Conservation (phyloP, 2,113 vertebrate species). For the Phalacrocorax aristotelis region DNA sequence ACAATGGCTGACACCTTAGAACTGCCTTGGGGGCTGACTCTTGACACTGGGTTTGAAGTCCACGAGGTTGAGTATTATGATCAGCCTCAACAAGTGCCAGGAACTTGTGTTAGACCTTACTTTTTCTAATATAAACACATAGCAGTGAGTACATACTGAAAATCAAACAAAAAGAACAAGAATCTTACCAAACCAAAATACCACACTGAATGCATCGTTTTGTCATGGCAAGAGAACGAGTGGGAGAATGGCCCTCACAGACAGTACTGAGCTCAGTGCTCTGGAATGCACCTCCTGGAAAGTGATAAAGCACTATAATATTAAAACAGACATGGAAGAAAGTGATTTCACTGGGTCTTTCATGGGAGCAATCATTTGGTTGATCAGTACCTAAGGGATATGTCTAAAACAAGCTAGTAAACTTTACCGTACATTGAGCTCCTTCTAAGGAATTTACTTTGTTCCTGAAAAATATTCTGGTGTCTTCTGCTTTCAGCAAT, state of each 20-base stretch:
- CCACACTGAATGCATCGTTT: not conserved
- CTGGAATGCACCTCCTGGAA: not conserved
- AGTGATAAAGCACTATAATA: not conserved
- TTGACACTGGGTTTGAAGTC: not conserved
- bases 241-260: not conserved
- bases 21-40: not conserved
- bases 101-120: not conserved
- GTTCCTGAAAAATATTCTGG: not conserved
- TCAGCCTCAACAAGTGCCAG: not conserved
- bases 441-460: not conserved
- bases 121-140: not conserved
- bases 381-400: not conserved
- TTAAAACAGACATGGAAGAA: not conserved
- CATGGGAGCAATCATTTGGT: not conserved
- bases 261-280: not conserved
- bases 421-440: not conserved
- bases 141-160: not conserved
- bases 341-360: not conserved
- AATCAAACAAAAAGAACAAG: not conserved
- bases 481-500: not conserved
- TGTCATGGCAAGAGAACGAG: not conserved
- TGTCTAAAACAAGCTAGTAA: not conserved
- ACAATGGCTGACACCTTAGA: not conserved
- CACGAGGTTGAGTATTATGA: not conserved
- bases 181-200: not conserved